Conservation (phyloP, 1,140 invertebrate genomes). For the Apis mellifera region Amel_HAv3.1 CM009946.2:4629001-4629500, state of each 20-base stretch:
- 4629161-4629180: neutral
- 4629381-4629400: neutral
- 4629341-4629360: conserved; percentile 57
- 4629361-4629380: conserved; percentile 48
- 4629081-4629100: neutral
- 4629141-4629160: neutral
- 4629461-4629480: conserved; percentile 58
- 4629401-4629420: neutral
- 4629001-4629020: conserved; percentile 63
- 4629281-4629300: conserved; percentile 14
- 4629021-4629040: neutral
- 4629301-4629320: conserved; percentile 23
- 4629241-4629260: neutral
- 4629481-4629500: conserved; percentile 59
- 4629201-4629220: neutral
- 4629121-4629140: neutral
- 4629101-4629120: neutral
- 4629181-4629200: neutral
- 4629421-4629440: neutral
- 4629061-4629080: neutral
- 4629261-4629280: neutral
- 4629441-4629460: conserved; percentile 5
- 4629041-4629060: neutral
- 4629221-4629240: neutral
- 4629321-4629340: conserved; percentile 37